A percentile compares a stretch with the other conserved stretches of the same genome.
These are phyloP conservation scores for Euzophera pinguis DNA, from an alignment of 2,888 invertebrate species.

Conservation along the genomic window DNA sequence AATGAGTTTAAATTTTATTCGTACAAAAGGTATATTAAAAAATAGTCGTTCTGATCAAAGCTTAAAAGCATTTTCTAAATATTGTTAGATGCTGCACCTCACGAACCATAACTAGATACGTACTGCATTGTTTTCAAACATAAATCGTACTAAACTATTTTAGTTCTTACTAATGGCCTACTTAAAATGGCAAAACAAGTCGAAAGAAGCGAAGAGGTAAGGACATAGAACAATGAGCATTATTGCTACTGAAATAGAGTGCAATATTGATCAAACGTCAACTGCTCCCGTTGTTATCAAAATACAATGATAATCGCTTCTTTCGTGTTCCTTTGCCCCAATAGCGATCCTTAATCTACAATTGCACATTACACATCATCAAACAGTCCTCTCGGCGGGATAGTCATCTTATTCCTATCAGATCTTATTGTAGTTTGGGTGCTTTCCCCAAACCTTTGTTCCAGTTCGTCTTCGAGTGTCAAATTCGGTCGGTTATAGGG, in stretches of 20 bases:
- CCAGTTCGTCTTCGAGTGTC: constrained; percentile 77
- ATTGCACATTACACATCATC: constrained; percentile 82
- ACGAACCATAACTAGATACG: not conserved
- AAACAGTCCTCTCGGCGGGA: constrained; percentile 88
- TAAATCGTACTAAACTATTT: not conserved
- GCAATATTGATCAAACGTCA: no score
- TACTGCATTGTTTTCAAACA: not conserved
- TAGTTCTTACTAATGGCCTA: not conserved
- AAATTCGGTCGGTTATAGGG: constrained; percentile 46
- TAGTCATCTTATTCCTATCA: constrained; percentile 76
- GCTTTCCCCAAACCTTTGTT: constrained; percentile 83
- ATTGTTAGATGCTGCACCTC: no score
- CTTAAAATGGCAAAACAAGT: not conserved
- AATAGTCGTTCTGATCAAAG: no score
- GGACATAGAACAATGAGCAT: not conserved
- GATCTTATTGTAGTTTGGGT: constrained; percentile 65
- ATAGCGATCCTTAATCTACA: not conserved
- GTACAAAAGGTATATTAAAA: no score
- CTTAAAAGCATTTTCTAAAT: no score
- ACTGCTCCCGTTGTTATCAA: no score
- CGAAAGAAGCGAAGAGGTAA: not conserved
- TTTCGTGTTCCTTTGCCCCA: no score
- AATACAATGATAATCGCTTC: no score
- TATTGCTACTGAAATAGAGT: not conserved
- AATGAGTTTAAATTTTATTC: no score